phyloP scores from a whole-genome alignment of 2,888 invertebrate genomes.

The Zygaena filipendulae region DNA sequence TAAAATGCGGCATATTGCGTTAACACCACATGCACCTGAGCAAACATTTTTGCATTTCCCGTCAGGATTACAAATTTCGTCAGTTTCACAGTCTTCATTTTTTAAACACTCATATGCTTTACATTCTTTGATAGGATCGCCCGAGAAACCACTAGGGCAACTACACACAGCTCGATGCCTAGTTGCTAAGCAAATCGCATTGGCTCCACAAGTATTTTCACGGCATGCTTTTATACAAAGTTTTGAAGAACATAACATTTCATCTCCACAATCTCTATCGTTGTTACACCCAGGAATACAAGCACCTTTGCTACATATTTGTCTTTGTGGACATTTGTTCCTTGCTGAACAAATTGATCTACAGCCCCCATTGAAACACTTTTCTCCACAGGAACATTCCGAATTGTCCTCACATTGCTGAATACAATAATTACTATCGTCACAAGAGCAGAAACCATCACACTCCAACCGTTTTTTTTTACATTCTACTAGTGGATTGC shows the following conservation, averaged over 20 bases:
- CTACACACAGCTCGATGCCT: slow-evolving; percentile 87
- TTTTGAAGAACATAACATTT: slow-evolving; percentile 74
- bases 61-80: slow-evolving; percentile 79
- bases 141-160: slow-evolving; percentile 87
- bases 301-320: slow-evolving; percentile 76
- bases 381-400: slow-evolving; percentile 86
- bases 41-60: slow-evolving; percentile 85
- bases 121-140: slow-evolving; percentile 82
- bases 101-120: slow-evolving; percentile 80
- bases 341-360: slow-evolving; percentile 75
- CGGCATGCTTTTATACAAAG: slow-evolving; percentile 79
- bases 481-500: slow-evolving; percentile 85
- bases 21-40: slow-evolving; percentile 80
- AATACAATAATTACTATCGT: slow-evolving; percentile 83
- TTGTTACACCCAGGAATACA: slow-evolving; percentile 85
- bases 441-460: slow-evolving; percentile 82
- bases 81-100: slow-evolving; percentile 81
- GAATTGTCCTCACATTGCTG: slow-evolving; percentile 72
- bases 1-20: slow-evolving; percentile 85
- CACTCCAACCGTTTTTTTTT: slow-evolving; percentile 77
- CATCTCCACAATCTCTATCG: slow-evolving; percentile 81
- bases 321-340: slow-evolving; percentile 79
- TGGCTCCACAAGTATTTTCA: slow-evolving; percentile 79
- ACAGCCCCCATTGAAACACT: slow-evolving; percentile 79
- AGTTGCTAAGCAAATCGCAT: slow-evolving; percentile 82